Conservation (phyloP, 1,140 invertebrate species). For the Phthorimaea operculella region DNA sequence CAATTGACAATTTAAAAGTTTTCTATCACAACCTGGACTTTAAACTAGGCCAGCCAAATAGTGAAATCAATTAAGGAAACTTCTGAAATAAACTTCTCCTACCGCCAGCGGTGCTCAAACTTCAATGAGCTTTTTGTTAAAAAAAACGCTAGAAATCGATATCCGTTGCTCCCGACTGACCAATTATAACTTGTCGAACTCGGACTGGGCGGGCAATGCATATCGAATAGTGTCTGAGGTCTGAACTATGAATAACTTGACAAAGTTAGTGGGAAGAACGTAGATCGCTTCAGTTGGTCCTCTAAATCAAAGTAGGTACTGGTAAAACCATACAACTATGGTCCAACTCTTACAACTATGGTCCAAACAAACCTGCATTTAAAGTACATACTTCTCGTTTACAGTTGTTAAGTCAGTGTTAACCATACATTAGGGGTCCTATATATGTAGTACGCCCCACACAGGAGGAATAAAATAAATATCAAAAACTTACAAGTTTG, state of each 20-base stretch:
- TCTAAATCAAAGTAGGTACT: too few relatives aligned
- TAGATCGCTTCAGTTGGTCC: not conserved
- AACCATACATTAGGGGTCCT: too few relatives aligned
- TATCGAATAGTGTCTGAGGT: not conserved
- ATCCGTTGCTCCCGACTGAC: not conserved
- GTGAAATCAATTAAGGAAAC: not conserved
- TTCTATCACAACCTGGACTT: not conserved
- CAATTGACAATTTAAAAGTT: not conserved
- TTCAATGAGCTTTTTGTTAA: not conserved
- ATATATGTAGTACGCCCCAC: too few relatives aligned
- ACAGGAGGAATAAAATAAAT: too few relatives aligned
- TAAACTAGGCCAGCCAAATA: not conserved
- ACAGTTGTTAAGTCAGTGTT: too few relatives aligned
- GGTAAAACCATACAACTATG: too few relatives aligned
- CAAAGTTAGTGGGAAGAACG: not conserved
- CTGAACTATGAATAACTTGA: slow-evolving; percentile 1
- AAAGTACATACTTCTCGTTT: too few relatives aligned
- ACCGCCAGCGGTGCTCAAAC: not conserved
- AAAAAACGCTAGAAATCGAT: not conserved
- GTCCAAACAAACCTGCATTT: too few relatives aligned
- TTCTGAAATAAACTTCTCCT: not conserved
- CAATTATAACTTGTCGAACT: not conserved
- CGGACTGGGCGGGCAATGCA: not conserved
- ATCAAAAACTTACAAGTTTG: too few relatives aligned
- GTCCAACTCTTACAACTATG: too few relatives aligned